Conservation (phyloP, 2,797 vertebrate genomes). For the Helarctos malayanus region DNA sequence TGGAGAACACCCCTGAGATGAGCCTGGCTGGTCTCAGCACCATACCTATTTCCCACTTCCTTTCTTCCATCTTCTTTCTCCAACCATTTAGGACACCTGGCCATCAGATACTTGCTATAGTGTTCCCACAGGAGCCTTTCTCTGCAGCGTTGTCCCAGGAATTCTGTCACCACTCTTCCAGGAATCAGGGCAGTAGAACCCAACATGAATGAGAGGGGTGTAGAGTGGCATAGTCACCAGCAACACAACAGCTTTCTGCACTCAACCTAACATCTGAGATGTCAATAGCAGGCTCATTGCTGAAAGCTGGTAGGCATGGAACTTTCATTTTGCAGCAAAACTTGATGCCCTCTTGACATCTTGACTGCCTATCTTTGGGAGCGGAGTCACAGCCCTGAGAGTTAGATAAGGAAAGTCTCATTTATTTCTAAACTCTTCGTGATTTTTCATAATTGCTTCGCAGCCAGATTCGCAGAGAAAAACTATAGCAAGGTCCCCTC, state of each 20-base stretch:
- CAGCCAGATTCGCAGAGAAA: not conserved
- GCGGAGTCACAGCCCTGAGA: not conserved
- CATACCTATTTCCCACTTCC: not conserved
- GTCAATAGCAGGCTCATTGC: not conserved
- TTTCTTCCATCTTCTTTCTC: not conserved
- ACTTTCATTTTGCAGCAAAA: conserved; percentile 37
- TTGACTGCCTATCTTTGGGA: not conserved
- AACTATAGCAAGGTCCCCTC: not conserved
- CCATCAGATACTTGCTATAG: not conserved
- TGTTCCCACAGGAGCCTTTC: not conserved
- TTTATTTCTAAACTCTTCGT: not conserved
- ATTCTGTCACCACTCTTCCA: not conserved
- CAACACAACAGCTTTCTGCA: not conserved
- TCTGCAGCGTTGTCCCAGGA: not conserved
- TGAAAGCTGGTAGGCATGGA: not conserved
- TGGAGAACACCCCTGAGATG: not conserved
- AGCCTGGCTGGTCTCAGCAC: not conserved
- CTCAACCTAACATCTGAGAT: too few relatives aligned
- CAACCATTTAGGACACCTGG: not conserved
- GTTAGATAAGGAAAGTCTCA: not conserved
- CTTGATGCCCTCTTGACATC: not conserved
- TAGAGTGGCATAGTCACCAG: not conserved
- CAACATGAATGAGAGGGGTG: not conserved
- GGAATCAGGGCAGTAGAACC: not conserved
- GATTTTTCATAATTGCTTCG: conserved; percentile 34